Percentiles rank a stretch among this genome's conserved stretches.
phyloP scores from a whole-genome alignment of 2,113 vertebrate species.

The Lepidothrix coronata region DNA sequence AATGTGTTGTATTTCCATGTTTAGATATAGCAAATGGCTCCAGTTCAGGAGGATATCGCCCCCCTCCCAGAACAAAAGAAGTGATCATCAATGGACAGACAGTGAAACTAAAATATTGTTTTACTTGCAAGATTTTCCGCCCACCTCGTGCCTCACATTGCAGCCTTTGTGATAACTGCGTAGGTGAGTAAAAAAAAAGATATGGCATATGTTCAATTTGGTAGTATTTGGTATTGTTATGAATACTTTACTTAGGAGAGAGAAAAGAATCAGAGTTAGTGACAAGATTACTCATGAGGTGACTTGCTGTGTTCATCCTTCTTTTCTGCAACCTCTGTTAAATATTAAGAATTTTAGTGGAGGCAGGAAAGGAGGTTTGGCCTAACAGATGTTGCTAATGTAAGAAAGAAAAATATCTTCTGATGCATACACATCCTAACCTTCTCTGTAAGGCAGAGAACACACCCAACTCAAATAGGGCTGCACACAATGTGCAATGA shows the following conservation, averaged over 20 bases:
- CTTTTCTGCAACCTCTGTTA: neutral
- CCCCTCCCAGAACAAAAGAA: conserved; percentile 95
- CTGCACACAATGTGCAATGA: fast-evolving
- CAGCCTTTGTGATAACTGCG: conserved; percentile 99
- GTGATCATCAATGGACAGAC: conserved; percentile 95
- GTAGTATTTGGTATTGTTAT: neutral
- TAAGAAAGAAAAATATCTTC: neutral
- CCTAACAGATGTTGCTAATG: neutral
- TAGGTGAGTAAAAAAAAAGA: conserved; percentile 82
- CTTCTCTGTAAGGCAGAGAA: neutral
- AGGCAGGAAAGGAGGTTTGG: neutral
- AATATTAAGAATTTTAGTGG: neutral
- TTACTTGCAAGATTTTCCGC: conserved; percentile 98
- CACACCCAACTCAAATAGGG: fast-evolving
- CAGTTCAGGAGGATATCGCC: conserved; percentile 89
- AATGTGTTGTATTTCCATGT: neutral
- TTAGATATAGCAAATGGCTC: conserved; percentile 91
- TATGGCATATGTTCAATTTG: neutral
- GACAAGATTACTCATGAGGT: neutral
- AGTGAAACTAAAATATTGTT: conserved; percentile 97
- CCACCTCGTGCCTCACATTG: conserved; percentile 97
- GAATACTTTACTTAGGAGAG: neutral
- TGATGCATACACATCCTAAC: neutral
- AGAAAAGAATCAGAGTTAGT: neutral
- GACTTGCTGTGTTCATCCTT: neutral